These are phyloP conservation scores for Coenonympha glycerion DNA, from an alignment of 2,888 invertebrate genomes.

Conservation along the genomic window DNA sequence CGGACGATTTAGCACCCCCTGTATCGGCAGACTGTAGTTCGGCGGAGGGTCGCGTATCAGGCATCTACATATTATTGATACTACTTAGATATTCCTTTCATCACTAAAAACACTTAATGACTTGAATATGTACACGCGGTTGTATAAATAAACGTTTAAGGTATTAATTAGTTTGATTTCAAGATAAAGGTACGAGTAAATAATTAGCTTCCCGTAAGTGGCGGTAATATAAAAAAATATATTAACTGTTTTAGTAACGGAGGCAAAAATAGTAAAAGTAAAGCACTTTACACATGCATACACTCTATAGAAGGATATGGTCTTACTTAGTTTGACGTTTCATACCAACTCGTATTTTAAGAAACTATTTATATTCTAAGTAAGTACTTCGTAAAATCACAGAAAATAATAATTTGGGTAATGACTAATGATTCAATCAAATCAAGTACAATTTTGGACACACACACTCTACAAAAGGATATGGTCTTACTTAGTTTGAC, in stretches of 20 bases:
- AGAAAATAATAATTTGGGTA: too few relatives aligned
- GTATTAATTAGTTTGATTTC: constrained; percentile 36
- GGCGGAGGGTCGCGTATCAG: constrained; percentile 53
- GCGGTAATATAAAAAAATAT: constrained; percentile 16
- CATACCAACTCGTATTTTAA: too few relatives aligned
- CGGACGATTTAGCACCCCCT: constrained; percentile 70
- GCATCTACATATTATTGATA: constrained; percentile 41
- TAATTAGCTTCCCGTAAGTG: constrained; percentile 19
- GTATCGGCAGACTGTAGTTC: constrained; percentile 48
- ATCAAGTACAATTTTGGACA: too few relatives aligned
- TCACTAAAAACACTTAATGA: constrained; percentile 48
- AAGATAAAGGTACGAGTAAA: constrained; percentile 22
- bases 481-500: too few relatives aligned
- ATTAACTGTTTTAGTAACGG: constrained; percentile 4
- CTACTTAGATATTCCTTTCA: constrained; percentile 45
- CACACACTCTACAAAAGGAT: too few relatives aligned
- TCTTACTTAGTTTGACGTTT: too few relatives aligned
- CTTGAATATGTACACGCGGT: constrained; percentile 38
- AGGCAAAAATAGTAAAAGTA: not conserved
- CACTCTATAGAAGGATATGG: too few relatives aligned
- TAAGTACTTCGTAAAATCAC: too few relatives aligned
- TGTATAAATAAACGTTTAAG: constrained; percentile 31
- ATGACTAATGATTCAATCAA: too few relatives aligned
- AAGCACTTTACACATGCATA: not conserved
- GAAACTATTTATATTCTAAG: too few relatives aligned